Conservation (phyloP, 2,113 vertebrate genomes). For the Nibea albiflora region DNA sequence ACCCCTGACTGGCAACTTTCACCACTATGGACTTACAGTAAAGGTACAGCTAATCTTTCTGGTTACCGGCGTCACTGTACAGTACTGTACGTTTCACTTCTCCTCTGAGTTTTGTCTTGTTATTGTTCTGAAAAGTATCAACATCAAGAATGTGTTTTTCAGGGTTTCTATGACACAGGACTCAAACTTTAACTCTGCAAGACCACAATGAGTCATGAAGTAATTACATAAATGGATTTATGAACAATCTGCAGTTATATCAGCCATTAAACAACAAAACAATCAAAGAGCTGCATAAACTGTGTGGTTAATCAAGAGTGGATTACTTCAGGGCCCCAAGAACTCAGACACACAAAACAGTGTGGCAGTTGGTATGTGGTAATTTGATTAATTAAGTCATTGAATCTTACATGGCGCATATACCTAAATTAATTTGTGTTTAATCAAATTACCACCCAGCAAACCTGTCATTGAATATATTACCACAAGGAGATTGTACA, state of each 20-base stretch:
- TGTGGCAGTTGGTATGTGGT: not conserved
- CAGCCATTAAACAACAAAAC: too few relatives aligned
- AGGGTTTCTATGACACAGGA: not conserved
- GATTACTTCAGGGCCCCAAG: not conserved
- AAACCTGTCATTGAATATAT: not conserved
- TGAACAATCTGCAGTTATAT: not conserved
- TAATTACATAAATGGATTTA: not conserved
- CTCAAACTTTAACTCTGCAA: not conserved
- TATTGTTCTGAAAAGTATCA: constrained; percentile 1
- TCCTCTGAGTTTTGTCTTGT: not conserved
- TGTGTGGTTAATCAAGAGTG: not conserved
- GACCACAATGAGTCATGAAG: not conserved
- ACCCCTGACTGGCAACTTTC: constrained; percentile 86
- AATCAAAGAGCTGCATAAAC: too few relatives aligned
- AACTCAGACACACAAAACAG: not conserved
- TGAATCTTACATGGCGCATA: not conserved
- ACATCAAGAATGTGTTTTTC: not conserved
- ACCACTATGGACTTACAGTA: constrained; percentile 81
- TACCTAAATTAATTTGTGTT: not conserved
- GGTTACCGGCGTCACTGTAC: not conserved
- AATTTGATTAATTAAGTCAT: not conserved
- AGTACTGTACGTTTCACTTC: constrained; percentile 17
- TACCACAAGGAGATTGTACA: not conserved
- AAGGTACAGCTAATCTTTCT: constrained; percentile 69
- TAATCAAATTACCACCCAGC: not conserved